These are phyloP conservation scores for Epinephelus moara DNA, from an alignment of 2,113 vertebrate species.

Conservation along the genomic window DNA sequence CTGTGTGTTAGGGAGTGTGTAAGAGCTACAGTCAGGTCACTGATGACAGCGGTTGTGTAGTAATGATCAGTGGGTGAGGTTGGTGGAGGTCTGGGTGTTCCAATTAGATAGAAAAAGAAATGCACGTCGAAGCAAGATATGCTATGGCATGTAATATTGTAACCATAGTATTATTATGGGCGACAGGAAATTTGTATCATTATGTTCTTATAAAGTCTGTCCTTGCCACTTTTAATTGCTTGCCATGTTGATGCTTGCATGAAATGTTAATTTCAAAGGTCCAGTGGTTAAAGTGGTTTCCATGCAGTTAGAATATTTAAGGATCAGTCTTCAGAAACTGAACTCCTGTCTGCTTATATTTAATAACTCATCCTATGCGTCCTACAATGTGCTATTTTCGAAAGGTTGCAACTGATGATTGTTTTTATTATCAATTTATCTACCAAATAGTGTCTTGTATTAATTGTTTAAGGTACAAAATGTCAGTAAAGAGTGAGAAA, in stretches of 20 bases:
- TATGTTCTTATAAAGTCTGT: neutral
- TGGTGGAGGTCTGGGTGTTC: slow-evolving; percentile 33
- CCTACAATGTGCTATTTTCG: neutral
- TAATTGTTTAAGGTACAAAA: neutral
- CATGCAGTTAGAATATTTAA: neutral
- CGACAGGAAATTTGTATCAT: neutral
- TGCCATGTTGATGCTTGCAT: neutral
- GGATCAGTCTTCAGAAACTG: neutral
- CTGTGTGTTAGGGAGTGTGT: neutral
- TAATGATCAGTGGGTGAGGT: slow-evolving; percentile 29
- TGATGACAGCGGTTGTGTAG: neutral
- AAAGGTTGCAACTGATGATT: neutral
- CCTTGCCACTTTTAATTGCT: neutral
- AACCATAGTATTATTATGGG: slow-evolving; percentile 16
- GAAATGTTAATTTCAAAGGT: slow-evolving; percentile 10
- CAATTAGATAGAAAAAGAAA: slow-evolving; percentile 7
- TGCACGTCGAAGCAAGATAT: neutral
- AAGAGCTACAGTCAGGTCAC: slow-evolving; percentile 12
- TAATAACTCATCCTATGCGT: neutral
- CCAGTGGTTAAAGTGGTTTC: neutral
- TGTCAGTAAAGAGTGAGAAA: neutral
- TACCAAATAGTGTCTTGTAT: neutral
- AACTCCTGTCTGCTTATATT: neutral
- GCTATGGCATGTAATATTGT: neutral
- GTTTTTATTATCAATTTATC: neutral